These are phyloP conservation scores for Octodon degus DNA, from an alignment of 2,113 vertebrate genomes.

Conservation along the genomic window DNA sequence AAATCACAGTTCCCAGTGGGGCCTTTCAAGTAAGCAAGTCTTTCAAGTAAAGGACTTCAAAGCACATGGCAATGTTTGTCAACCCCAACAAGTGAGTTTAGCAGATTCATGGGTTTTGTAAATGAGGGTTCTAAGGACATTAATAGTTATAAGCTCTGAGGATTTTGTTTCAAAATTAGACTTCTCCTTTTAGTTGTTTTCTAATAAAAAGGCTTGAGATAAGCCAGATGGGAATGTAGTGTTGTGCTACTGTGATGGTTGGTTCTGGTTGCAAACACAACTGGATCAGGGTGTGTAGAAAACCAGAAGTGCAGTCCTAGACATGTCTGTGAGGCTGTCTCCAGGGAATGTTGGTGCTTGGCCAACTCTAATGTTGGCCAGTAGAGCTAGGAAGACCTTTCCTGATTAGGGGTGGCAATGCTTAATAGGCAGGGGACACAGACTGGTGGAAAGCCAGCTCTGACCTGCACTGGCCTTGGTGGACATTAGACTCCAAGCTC, in stretches of 20 bases:
- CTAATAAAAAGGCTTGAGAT: conserved; percentile 13
- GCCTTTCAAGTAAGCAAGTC: conserved; percentile 20
- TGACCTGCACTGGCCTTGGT: neutral
- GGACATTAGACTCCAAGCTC: neutral
- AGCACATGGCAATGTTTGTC: neutral
- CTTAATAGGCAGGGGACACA: too few species aligned
- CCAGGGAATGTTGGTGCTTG: neutral
- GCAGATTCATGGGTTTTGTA: conserved; percentile 33
- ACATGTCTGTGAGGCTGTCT: neutral
- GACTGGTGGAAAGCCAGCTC: neutral
- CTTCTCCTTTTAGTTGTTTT: conserved; percentile 36
- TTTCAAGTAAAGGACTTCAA: conserved; percentile 44
- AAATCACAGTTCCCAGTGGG: neutral
- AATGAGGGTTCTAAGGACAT: conserved; percentile 16
- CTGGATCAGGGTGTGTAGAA: neutral
- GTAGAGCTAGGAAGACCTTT: neutral
- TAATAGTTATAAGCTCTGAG: conserved; percentile 3
- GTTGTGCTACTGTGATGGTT: neutral
- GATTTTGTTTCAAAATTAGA: neutral
- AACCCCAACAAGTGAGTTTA: neutral
- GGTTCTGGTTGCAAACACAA: neutral
- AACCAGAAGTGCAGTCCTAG: neutral
- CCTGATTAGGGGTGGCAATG: neutral
- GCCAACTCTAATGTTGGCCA: too few species aligned
- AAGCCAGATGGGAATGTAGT: conserved; percentile 40